Evolutionary conservation across 2,113 vertebrate species (phyloP).

Genomic region (Motacilla alba): DNA sequence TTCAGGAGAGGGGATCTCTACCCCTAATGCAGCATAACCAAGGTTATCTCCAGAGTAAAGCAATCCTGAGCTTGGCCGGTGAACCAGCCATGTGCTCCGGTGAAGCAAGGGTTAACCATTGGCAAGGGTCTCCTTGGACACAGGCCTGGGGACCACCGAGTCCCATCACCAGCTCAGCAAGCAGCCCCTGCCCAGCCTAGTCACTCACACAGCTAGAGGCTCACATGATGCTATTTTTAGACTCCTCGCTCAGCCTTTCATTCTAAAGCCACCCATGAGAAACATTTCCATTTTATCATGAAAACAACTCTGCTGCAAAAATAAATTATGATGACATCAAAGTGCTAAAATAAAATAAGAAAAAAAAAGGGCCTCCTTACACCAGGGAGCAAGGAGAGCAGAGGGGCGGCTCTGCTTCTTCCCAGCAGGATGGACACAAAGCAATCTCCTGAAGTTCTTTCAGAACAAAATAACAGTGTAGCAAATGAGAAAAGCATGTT

Average conservation of each 20-base stretch:
- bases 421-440: not conserved
- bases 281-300: conserved; percentile 46
- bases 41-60: not conserved
- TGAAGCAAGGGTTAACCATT: not conserved
- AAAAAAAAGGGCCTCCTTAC: not conserved
- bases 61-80: rapidly evolving
- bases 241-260: not conserved
- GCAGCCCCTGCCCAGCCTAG: not conserved
- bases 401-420: not conserved
- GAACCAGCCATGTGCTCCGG: rapidly evolving
- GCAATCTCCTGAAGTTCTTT: not conserved
- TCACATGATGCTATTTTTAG: conserved; percentile 17
- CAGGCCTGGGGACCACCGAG: not conserved
- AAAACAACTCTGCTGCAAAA: conserved; percentile 47
- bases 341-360: not conserved
- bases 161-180: not conserved
- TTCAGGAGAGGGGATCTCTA: rapidly evolving
- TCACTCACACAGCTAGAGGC: not conserved
- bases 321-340: conserved; percentile 30
- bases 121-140: not conserved
- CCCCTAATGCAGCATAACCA: not conserved
- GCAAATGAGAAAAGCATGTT: not conserved
- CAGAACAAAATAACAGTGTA: conserved; percentile 4
- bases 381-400: not conserved
- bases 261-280: conserved; percentile 33